Conservation (phyloP, 2,797 vertebrate species). For the Sparus aurata region DNA sequence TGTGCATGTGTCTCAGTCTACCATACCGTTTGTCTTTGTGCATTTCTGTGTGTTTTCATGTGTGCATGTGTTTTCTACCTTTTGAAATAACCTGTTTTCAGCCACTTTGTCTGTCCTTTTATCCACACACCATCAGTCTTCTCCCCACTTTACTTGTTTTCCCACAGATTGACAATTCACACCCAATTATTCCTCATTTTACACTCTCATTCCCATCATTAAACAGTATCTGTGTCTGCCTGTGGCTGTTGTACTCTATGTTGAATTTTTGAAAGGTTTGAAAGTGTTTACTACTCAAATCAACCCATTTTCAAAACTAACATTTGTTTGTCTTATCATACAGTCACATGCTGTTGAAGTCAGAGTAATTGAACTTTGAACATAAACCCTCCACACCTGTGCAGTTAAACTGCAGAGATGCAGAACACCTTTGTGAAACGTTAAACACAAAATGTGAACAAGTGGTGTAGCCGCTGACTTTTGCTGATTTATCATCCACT, state of each 20-base stretch:
- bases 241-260: not conserved
- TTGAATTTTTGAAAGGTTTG: not conserved
- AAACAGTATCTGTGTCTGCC: not conserved
- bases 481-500: slow-evolving; percentile 17
- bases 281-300: not conserved
- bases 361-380: not conserved
- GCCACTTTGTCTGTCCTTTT: not conserved
- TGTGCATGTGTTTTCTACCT: not conserved
- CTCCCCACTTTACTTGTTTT: too few relatives aligned
- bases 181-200: not conserved
- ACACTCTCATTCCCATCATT: not conserved
- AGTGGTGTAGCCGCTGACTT: not conserved
- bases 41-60: not conserved
- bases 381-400: not conserved
- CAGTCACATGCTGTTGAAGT: not conserved
- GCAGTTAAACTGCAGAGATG: not conserved
- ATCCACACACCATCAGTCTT: not conserved
- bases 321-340: too few relatives aligned
- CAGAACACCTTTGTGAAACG: slow-evolving; percentile 23
- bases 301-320: too few relatives aligned
- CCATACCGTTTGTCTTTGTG: not conserved
- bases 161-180: not conserved
- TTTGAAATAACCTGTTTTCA: not conserved
- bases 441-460: slow-evolving; percentile 2
- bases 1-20: not conserved